Evolutionary conservation across 2,888 invertebrate genomes (phyloP), one percentile per base, ranked within the genome.

Genomic region (Copidosoma aretas): DNA sequence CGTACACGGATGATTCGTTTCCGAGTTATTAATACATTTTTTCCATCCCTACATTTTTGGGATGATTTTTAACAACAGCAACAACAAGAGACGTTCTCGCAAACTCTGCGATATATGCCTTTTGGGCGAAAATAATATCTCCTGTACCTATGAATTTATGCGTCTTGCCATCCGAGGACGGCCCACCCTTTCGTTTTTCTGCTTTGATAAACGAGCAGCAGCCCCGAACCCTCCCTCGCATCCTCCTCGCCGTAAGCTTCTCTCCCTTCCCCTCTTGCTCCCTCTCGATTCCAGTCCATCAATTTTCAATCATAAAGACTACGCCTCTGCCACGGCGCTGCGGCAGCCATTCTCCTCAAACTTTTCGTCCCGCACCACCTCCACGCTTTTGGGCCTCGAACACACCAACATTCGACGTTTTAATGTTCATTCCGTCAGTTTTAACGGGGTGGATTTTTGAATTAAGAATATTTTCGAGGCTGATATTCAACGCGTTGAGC

Each of bases 231-330:
- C 46, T 59, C 41, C 54, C 41, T 41, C 12, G 43, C 15, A 46
- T 3, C 4, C 43, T 8, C 41, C 10, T 46, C 43, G 43, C 12
- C 43, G 43, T 14, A 46, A 17, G 49, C 39, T 46, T 46, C 53
- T 49, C 51, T 24, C 53, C 32, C 32, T 32, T n/a, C n/a, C 17
- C 49, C 15, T 32, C 66, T 15, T 49, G 46, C 51, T 19, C 59
- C 14, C 61, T 62, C 64, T 67, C 74, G 77, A 81, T 81, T 82
- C 80, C 81, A 76, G 78, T 81, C 81, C 81, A 82, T 82, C 81
- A 81, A 82, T 81, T 81, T 82, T 81, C 81, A 82, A 81, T 82
- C 81, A 80, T 80, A 79, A 80, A 77, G 77, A 77, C 32, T 5
- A 77, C 72, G 75, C 77, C 75, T 74, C 41, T 43, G 12, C 24